Conservation (phyloP, 2,113 vertebrate genomes). For the Varanus komodoensis region DNA sequence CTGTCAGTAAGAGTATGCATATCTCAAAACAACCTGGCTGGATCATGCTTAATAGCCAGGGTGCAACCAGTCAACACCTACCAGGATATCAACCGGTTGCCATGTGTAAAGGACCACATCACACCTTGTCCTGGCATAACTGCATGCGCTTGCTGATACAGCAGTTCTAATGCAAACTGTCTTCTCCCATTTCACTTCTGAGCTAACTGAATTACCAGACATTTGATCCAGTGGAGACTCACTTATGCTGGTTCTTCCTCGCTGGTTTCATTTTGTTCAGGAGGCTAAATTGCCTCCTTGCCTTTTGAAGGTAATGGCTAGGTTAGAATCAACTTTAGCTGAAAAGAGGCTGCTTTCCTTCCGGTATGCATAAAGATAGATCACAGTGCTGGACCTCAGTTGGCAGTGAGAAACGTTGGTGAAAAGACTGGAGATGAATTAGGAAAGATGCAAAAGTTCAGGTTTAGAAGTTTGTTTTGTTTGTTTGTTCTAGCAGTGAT, state of each 20-base stretch:
- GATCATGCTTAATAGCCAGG: background rate
- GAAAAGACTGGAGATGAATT: background rate
- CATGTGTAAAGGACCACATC: background rate
- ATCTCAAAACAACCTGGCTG: background rate
- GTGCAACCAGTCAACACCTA: background rate
- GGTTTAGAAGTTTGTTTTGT: conserved; percentile 22
- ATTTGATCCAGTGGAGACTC: background rate
- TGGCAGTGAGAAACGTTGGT: background rate
- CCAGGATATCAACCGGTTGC: background rate
- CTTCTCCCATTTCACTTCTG: background rate
- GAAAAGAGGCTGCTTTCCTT: background rate
- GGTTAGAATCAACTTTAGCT: background rate
- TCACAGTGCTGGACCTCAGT: background rate
- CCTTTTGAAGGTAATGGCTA: background rate
- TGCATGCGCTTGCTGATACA: background rate
- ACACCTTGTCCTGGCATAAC: background rate
- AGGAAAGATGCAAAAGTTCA: background rate
- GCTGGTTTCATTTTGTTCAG: background rate
- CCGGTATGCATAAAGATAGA: background rate
- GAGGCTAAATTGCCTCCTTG: background rate
- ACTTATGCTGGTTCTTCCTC: background rate
- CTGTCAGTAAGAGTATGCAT: background rate
- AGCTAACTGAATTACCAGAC: background rate
- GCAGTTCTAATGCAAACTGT: background rate
- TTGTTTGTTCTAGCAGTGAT: conserved; percentile 18